phyloP scores from a whole-genome alignment of 2,888 invertebrate genomes.

The Heliothis peltigera region DNA sequence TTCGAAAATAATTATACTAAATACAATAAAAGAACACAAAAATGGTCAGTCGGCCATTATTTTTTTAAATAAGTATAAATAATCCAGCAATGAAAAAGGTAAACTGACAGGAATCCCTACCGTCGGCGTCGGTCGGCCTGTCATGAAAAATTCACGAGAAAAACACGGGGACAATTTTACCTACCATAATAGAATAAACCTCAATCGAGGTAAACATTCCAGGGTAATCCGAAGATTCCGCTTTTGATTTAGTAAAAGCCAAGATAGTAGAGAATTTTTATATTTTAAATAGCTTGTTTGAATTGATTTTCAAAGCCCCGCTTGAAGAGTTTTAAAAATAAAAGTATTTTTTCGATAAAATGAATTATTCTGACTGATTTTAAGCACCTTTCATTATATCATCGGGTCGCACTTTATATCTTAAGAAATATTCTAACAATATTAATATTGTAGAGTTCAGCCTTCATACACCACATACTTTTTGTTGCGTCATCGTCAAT shows the following conservation, averaged over 20 bases:
- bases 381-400: background rate
- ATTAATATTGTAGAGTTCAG: background rate
- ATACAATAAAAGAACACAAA: conserved; percentile 11
- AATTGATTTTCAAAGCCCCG: background rate
- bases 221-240: conserved; percentile 17
- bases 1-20: background rate
- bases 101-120: conserved; percentile 57
- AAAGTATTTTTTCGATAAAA: no score
- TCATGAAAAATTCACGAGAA: conserved; percentile 56
- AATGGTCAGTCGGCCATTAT: conserved; percentile 6
- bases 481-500: conserved; percentile 4
- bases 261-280: conserved; percentile 4
- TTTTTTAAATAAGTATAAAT: conserved; percentile 60
- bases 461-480: conserved; percentile 18
- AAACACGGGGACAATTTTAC: conserved; percentile 25
- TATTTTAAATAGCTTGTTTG: background rate
- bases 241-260: conserved; percentile 6
- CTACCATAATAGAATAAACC: conserved; percentile 40
- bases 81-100: conserved; percentile 50
- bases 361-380: no score
- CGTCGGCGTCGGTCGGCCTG: conserved; percentile 33
- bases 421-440: background rate
- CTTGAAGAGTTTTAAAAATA: no score
- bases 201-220: conserved; percentile 21
- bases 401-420: background rate